Percentiles rank a stretch among this genome's conserved stretches.
Conservation (phyloP, 2,888 invertebrate genomes). For the Cheilosia urbana region DNA sequence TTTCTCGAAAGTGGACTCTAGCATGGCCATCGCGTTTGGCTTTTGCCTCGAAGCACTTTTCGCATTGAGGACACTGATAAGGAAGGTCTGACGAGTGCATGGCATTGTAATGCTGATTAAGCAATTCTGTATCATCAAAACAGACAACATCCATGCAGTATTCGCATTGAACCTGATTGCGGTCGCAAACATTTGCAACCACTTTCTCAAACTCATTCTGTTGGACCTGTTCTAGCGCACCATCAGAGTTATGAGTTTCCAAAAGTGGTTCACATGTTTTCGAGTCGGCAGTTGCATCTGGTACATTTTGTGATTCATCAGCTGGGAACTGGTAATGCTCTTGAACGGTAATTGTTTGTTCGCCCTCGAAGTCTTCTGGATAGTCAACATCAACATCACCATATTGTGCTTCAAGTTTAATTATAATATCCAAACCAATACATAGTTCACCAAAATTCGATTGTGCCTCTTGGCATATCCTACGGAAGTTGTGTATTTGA, state of each 20-base stretch:
- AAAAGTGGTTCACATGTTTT: neutral
- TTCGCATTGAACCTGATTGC: conserved; percentile 52
- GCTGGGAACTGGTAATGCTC: conserved; percentile 58
- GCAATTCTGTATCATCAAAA: conserved; percentile 55
- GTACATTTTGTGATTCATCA: neutral
- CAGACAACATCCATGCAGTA: conserved; percentile 58
- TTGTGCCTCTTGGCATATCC: conserved; percentile 64
- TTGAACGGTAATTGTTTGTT: conserved; percentile 59
- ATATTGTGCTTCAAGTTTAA: conserved; percentile 47
- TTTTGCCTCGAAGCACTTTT: conserved; percentile 42
- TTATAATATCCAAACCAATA: conserved; percentile 60
- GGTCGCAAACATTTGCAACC: conserved; percentile 28
- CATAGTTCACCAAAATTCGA: conserved; percentile 53
- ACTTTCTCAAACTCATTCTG: conserved; percentile 32
- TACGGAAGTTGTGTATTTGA: conserved; percentile 65
- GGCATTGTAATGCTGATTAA: conserved; percentile 56
- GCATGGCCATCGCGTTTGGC: conserved; percentile 56
- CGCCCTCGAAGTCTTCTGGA: conserved; percentile 55
- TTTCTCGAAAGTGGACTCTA: conserved; percentile 36
- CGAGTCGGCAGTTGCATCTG: neutral
- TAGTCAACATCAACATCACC: conserved; percentile 36
- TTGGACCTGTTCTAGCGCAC: neutral
- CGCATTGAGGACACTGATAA: conserved; percentile 53
- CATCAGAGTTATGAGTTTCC: conserved; percentile 6
- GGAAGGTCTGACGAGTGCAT: conserved; percentile 54